phyloP scores from a whole-genome alignment of 2,113 vertebrate genomes.

The Forbesichthys papilliferus region DNA sequence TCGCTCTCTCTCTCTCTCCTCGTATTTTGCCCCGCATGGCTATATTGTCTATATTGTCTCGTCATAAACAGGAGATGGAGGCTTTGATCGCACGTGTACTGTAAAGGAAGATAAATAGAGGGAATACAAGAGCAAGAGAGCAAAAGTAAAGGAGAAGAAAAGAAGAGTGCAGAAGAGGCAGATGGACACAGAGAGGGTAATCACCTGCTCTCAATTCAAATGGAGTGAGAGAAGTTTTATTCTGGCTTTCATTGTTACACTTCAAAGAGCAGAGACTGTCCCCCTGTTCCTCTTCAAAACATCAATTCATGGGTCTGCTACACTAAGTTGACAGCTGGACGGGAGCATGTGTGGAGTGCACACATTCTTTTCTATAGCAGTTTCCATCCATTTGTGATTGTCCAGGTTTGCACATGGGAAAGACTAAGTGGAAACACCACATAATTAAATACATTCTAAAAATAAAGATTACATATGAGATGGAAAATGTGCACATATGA shows the following conservation, averaged over 20 bases:
- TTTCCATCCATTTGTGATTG: background rate
- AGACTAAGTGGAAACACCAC: no score
- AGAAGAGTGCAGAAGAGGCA: background rate
- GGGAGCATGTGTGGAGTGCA: slow-evolving; percentile 7
- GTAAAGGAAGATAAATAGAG: slow-evolving; percentile 15
- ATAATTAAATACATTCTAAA: no score
- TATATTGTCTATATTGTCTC: no score
- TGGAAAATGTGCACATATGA: no score
- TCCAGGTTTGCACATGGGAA: slow-evolving; percentile 5
- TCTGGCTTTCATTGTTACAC: slow-evolving; percentile 10
- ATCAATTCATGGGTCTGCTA: slow-evolving; percentile 29
- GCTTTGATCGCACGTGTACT: slow-evolving; percentile 2
- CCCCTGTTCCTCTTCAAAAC: slow-evolving; percentile 37
- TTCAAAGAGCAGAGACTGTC: slow-evolving; percentile 38
- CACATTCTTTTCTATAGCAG: background rate
- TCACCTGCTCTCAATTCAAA: slow-evolving; percentile 61
- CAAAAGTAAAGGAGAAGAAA: background rate
- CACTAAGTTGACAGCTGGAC: slow-evolving; percentile 18
- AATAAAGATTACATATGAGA: no score
- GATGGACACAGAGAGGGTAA: background rate
- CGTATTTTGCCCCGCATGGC: background rate
- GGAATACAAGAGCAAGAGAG: slow-evolving; percentile 9
- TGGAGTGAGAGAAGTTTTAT: slow-evolving; percentile 21
- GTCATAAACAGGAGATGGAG: background rate
- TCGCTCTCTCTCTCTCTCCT: background rate